These are phyloP conservation scores for Macquaria ambigua DNA, from an alignment of 2,113 vertebrate genomes.

Conservation along the genomic window DNA sequence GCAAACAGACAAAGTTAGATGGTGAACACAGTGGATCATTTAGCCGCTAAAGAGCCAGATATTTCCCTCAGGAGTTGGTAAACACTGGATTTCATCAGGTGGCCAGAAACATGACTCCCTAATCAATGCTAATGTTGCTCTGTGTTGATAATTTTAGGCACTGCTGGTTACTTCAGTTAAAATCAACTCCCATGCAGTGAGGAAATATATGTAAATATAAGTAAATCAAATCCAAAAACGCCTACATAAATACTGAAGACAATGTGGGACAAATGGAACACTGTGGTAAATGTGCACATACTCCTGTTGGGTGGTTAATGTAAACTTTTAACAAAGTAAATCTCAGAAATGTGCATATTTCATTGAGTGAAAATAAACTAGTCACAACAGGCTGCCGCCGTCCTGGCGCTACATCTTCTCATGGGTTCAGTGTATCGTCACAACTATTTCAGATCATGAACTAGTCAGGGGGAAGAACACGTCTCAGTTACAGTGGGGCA, in stretches of 20 bases:
- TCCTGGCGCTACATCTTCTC: background rate
- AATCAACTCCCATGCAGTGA: background rate
- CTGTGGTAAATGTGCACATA: background rate
- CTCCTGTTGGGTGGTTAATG: background rate
- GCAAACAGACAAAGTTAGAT: too few relatives aligned
- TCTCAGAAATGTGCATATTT: background rate
- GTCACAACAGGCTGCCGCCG: background rate
- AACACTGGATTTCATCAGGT: too few relatives aligned
- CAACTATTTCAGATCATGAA: background rate
- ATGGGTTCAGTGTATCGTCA: background rate
- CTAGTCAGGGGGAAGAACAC: background rate
- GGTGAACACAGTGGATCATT: too few relatives aligned
- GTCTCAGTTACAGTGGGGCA: background rate
- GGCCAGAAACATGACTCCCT: too few relatives aligned
- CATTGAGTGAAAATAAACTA: background rate
- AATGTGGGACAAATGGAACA: background rate
- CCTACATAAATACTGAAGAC: background rate
- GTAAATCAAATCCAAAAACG: background rate
- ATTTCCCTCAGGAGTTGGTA: too few relatives aligned
- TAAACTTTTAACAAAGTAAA: background rate
- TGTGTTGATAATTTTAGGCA: too few relatives aligned
- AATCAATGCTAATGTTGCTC: too few relatives aligned
- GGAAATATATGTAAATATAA: background rate
- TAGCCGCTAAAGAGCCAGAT: too few relatives aligned
- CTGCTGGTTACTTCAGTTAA: too few relatives aligned